These are phyloP conservation scores for Branchinecta sandiegonensis DNA, from an alignment of 2,888 invertebrate genomes.

Conservation along the genomic window DNA sequence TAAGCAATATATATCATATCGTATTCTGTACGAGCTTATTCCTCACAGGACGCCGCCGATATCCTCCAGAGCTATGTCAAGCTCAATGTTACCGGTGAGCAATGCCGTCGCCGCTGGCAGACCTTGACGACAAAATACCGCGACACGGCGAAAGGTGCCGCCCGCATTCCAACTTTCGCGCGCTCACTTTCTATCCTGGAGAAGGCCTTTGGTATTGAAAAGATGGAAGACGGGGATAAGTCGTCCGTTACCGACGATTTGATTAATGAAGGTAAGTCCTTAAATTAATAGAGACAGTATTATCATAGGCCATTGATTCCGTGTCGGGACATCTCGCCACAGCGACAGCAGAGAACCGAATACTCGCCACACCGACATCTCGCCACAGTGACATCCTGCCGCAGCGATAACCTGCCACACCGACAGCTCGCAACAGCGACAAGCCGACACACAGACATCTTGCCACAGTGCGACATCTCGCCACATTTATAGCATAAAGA, in stretches of 20 bases:
- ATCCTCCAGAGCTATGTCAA: conserved; percentile 7
- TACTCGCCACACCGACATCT: too few species aligned
- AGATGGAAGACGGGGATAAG: conserved; percentile 1
- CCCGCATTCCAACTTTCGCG: conserved; percentile 1
- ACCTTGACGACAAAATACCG: neutral
- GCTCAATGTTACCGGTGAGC: conserved; percentile 2
- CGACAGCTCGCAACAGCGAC: too few species aligned
- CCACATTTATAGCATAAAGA: too few species aligned
- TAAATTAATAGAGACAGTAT: too few species aligned
- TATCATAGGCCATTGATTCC: too few species aligned
- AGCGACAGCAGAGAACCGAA: too few species aligned
- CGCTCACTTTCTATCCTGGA: neutral
- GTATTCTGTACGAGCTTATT: neutral
- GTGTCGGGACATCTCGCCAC: too few species aligned
- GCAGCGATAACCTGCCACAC: too few species aligned
- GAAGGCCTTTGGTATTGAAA: conserved; percentile 12
- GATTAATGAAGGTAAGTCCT: neutral
- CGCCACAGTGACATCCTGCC: too few species aligned
- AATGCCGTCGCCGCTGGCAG: neutral
- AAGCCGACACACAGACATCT: too few species aligned
- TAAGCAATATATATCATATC: too few species aligned
- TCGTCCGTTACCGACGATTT: neutral
- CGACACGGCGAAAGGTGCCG: neutral
- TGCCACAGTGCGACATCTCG: too few species aligned
- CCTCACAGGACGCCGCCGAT: neutral